Evolutionary conservation across 2,113 vertebrate genomes (phyloP).

Genomic region (Seriola dumerili): DNA sequence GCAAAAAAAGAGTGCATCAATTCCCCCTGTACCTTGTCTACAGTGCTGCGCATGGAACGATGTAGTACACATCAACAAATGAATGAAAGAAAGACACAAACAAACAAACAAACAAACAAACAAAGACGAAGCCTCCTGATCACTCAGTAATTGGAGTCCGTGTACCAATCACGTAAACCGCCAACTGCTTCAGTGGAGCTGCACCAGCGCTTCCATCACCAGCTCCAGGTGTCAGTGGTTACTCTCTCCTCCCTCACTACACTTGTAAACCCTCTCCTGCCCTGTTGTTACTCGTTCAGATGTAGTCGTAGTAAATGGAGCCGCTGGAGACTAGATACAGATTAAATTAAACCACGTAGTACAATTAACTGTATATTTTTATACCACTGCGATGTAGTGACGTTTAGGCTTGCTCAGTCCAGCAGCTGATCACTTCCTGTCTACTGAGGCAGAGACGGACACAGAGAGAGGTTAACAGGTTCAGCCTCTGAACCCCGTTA

Average conservation of each 20-base stretch:
- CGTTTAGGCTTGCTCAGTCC: not conserved
- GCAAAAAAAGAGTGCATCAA: not conserved
- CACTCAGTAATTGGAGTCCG: conserved; percentile 41
- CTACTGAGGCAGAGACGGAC: too few relatives aligned
- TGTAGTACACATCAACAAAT: not conserved
- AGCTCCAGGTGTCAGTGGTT: not conserved
- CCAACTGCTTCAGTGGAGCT: conserved; percentile 43
- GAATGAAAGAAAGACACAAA: conserved; percentile 1
- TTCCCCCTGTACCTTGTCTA: not conserved
- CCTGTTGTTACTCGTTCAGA: not conserved
- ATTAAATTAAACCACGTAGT: not conserved
- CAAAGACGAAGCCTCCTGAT: conserved; percentile 1
- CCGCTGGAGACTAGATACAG: not conserved
- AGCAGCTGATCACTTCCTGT: not conserved
- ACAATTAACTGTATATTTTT: not conserved
- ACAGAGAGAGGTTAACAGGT: too few relatives aligned
- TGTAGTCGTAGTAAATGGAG: not conserved
- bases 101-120: conserved; percentile 1
- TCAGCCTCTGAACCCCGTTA: too few relatives aligned
- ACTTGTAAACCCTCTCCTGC: not conserved
- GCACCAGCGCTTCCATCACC: not conserved
- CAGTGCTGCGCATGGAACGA: not conserved
- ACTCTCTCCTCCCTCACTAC: not conserved
- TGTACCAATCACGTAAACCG: conserved; percentile 39
- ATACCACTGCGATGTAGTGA: not conserved